These are phyloP conservation scores for Popillia japonica DNA, from an alignment of 1,140 invertebrate genomes.

Conservation along the genomic window DNA sequence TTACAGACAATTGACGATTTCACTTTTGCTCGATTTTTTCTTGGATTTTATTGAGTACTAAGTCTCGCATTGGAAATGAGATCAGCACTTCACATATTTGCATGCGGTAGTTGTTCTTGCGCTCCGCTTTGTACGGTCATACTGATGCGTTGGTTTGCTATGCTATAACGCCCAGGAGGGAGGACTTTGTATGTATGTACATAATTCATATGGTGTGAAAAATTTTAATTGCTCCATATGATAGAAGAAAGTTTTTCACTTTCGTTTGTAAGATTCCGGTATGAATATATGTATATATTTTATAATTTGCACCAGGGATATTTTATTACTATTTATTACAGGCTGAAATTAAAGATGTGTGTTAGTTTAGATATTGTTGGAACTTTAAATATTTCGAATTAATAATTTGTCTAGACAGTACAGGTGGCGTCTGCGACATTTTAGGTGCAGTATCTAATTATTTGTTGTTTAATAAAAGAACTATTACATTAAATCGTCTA, in stretches of 20 bases:
- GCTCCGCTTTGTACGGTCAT: background rate
- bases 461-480: no score
- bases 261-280: constrained; percentile 1
- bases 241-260: constrained; percentile 4
- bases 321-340: background rate
- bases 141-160: background rate
- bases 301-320: background rate
- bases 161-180: background rate
- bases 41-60: constrained; percentile 16
- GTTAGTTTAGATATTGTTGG: no score
- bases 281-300: constrained; percentile 20
- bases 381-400: no score
- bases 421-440: no score
- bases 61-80: constrained; percentile 8
- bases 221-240: constrained; percentile 7
- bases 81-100: background rate
- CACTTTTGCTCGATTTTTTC: constrained; percentile 26
- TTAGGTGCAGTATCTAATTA: no score
- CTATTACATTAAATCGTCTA: no score
- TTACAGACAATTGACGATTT: constrained; percentile 27
- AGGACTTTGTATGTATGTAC: background rate
- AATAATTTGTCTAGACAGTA: no score
- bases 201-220: constrained; percentile 15
- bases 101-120: background rate
- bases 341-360: no score